Evolutionary conservation across 2,888 invertebrate species (phyloP).

Genomic region (Cheiracanthium punctorium): DNA sequence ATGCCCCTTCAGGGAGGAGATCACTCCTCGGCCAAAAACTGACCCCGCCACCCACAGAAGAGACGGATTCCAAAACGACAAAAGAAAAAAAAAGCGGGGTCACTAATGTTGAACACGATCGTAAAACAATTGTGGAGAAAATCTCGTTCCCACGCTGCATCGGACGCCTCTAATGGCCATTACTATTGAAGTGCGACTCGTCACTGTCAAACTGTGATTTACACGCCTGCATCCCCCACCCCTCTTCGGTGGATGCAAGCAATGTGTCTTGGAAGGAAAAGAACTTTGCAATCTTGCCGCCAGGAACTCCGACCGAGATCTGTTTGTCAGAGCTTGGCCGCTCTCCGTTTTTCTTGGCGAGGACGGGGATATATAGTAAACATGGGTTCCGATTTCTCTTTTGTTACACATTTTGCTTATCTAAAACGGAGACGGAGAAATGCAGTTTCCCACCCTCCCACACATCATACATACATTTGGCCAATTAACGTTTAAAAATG

Average conservation of each 20-base stretch:
- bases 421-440: too few relatives aligned
- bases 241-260: constrained; percentile 2
- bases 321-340: not conserved
- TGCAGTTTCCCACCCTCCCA: too few relatives aligned
- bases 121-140: constrained; percentile 60
- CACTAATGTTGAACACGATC: constrained; percentile 50
- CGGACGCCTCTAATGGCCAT: constrained; percentile 54
- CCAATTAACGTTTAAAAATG: too few relatives aligned
- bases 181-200: constrained; percentile 38
- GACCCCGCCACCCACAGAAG: constrained; percentile 14
- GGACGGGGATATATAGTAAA: too few relatives aligned
- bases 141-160: constrained; percentile 48
- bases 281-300: not conserved
- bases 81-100: constrained; percentile 12
- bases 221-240: constrained; percentile 9
- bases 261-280: constrained; percentile 35
- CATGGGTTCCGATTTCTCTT: too few relatives aligned
- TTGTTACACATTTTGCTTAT: too few relatives aligned
- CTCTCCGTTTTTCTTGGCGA: not conserved
- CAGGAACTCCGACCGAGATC: not conserved
- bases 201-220: constrained; percentile 57
- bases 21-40: not conserved
- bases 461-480: too few relatives aligned
- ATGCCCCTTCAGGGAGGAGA: not conserved
- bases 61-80: not conserved